Evolutionary conservation across 1,140 invertebrate species (phyloP).

Genomic region (Lysiphlebus fabarum): DNA sequence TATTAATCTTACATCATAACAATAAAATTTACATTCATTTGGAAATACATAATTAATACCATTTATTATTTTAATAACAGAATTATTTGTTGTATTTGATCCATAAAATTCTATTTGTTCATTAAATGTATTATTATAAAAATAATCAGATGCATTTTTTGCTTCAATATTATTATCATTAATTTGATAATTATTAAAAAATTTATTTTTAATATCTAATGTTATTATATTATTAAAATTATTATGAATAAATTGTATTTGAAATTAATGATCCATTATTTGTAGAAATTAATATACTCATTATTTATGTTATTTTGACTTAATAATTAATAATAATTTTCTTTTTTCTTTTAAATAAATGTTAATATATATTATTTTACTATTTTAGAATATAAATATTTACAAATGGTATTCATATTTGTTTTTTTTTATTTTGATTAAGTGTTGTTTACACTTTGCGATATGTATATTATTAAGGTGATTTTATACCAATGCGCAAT

Average conservation of each 20-base stretch:
- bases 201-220: constrained; percentile 21
- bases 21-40: constrained; percentile 52
- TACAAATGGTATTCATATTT: no score
- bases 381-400: no score
- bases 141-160: constrained; percentile 36
- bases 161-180: constrained; percentile 47
- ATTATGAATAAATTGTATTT: constrained; percentile 12
- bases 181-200: constrained; percentile 30
- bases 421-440: no score
- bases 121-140: constrained; percentile 36
- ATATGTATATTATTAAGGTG: no score
- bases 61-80: constrained; percentile 37
- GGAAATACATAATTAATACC: constrained; percentile 50
- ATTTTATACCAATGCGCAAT: no score
- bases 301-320: constrained; percentile 15
- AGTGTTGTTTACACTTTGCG: no score
- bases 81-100: constrained; percentile 34
- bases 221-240: not conserved
- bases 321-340: not conserved
- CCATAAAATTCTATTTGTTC: constrained; percentile 41
- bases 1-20: constrained; percentile 50
- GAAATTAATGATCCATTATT: constrained; percentile 44
- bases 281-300: constrained; percentile 37
- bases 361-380: no score
- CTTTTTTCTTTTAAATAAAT: no score